Evolutionary conservation across 2,888 invertebrate genomes (phyloP), one percentile per base, ranked within the genome.

Genomic region (Emesis furor): DNA sequence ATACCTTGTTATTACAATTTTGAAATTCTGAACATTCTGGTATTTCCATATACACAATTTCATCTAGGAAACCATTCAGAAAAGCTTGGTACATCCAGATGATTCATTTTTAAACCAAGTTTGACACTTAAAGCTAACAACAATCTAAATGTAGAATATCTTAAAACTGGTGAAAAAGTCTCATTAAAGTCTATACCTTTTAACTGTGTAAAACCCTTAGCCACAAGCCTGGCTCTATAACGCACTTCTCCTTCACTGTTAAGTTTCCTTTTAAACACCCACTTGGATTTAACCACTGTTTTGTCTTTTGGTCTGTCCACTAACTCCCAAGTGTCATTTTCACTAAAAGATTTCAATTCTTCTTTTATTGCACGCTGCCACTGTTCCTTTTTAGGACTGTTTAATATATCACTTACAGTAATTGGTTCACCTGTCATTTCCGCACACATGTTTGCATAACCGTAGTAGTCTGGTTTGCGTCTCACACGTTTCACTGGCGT

Each of bases 1-100:
- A 68, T 10, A 82, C 81, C 65, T 79, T 81, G 35, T 72, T 76
- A 14, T 59, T 37, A 46, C 55, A 69, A 77, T 69, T 73, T 46
- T 73, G 14, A 68, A 55, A 37, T 46, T 75, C 37, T 37, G 79
- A 82, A 78, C 46, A 17, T 24, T 76, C 68, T 59, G 78, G 81
- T 59, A 76, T 59, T 73, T 78, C 37, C 83, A 84, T 86, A 46
- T 77, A 86, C n/a, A 86, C 72, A 62, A 7, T 46, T 59, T 85
- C 83, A 30, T 83, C 35, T 24, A 85, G 42, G 71, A 17, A 65
- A 68, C 85, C 85, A 76, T 85, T 83, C 14, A 83, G 59, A 46
- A 84, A 84, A 10, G 84, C 86, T n/a, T 75, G 74, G 17, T 78
- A 89, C 87, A 86, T 86, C 62, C 75, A 78, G 68, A 81, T 88